A percentile compares a stretch with the other conserved stretches of the same genome.
Evolutionary conservation across 2,888 invertebrate species (phyloP).

Genomic region (Allophyes oxyacanthae): DNA sequence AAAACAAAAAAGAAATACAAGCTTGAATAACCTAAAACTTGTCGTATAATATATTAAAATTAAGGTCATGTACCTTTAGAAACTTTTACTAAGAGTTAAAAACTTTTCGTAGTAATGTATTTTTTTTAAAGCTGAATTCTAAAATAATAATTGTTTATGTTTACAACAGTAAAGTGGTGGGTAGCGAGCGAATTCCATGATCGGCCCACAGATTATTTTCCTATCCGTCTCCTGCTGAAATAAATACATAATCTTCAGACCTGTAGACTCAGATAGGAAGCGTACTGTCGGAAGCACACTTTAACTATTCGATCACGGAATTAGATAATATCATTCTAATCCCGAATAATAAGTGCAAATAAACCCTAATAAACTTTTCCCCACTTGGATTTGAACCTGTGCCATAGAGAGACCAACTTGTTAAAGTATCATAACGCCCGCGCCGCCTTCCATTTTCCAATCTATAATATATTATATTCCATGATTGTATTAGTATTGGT

Average conservation of each 20-base stretch:
- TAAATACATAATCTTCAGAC: slow-evolving; percentile 27
- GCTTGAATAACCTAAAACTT: too few species aligned
- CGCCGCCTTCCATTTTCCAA: too few species aligned
- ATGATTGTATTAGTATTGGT: too few species aligned
- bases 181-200: slow-evolving; percentile 17
- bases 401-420: too few species aligned
- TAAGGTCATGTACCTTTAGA: too few species aligned
- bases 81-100: not conserved
- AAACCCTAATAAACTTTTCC: too few species aligned
- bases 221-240: slow-evolving; percentile 14
- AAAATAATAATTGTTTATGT: slow-evolving; percentile 38
- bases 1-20: too few species aligned
- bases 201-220: slow-evolving; percentile 32
- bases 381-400: too few species aligned
- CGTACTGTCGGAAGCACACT: not conserved
- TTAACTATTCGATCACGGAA: not conserved
- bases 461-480: too few species aligned
- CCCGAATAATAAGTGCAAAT: too few species aligned
- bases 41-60: too few species aligned
- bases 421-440: too few species aligned
- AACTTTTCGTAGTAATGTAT: slow-evolving; percentile 6
- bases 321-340: slow-evolving; percentile 1
- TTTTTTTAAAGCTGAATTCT: slow-evolving; percentile 9
- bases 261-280: slow-evolving; percentile 10
- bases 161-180: slow-evolving; percentile 28